These are phyloP conservation scores for Mustelus asterias DNA, from an alignment of 2,113 vertebrate genomes.

Conservation along the genomic window DNA sequence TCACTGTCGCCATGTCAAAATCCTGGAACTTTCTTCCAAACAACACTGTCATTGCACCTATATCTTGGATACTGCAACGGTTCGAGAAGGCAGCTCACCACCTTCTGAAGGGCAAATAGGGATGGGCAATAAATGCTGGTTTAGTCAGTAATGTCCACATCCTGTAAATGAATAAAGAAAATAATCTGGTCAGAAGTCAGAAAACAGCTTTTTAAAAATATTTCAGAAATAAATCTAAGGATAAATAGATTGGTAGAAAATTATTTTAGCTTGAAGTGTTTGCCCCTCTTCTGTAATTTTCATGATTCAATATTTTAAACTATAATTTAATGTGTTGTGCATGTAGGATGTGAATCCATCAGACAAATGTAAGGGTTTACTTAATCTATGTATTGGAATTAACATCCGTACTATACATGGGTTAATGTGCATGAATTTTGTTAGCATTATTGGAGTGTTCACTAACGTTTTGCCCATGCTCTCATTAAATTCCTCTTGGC, in stretches of 20 bases:
- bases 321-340: constrained; percentile 42
- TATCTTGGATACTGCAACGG: too few relatives aligned
- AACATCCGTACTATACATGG: neutral
- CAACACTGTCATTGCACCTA: too few relatives aligned
- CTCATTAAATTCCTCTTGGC: neutral
- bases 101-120: too few relatives aligned
- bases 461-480: neutral
- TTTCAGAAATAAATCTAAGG: neutral
- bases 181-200: neutral
- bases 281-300: neutral
- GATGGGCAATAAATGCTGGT: too few relatives aligned
- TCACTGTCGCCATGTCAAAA: too few relatives aligned
- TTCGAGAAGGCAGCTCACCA: too few relatives aligned
- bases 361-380: neutral
- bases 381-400: neutral
- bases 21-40: too few relatives aligned
- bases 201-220: neutral
- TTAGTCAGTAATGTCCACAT: too few relatives aligned
- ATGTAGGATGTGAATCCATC: constrained; percentile 64
- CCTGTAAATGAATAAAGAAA: too few relatives aligned
- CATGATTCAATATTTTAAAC: neutral
- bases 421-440: neutral
- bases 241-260: neutral
- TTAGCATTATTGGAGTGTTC: neutral
- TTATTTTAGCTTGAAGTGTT: neutral